Conservation (phyloP, 2,797 vertebrate species). For the Synaphobranchus kaupii region DNA sequence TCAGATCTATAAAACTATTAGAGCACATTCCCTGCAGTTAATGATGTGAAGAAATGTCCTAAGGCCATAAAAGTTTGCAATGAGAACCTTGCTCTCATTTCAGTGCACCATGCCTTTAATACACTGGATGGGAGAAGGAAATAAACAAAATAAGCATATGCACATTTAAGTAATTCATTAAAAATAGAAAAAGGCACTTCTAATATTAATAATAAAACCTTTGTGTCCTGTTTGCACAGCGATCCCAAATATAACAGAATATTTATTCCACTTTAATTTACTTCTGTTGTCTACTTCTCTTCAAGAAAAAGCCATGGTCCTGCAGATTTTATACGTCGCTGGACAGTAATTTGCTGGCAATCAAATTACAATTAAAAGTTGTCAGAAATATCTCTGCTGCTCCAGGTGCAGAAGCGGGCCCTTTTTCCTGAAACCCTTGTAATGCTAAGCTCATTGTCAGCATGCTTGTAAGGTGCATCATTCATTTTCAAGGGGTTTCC, state of each 20-base stretch:
- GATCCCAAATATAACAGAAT: neutral
- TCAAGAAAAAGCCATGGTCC: neutral
- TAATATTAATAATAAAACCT: neutral
- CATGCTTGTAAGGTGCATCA: no score
- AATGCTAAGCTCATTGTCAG: no score
- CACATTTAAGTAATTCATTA: neutral
- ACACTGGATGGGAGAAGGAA: neutral
- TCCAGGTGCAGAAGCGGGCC: neutral
- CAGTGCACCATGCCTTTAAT: neutral
- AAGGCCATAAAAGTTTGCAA: constrained; percentile 17
- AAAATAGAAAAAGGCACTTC: neutral
- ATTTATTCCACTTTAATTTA: neutral
- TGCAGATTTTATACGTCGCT: neutral
- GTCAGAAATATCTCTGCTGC: neutral
- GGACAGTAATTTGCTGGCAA: neutral
- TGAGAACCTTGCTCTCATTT: neutral
- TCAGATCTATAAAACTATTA: constrained; percentile 25
- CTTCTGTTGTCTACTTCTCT: neutral
- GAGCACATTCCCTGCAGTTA: constrained; percentile 14
- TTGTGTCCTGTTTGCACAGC: neutral
- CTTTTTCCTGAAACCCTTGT: neutral
- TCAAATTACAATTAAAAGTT: neutral
- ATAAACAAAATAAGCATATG: neutral
- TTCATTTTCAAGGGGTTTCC: no score
- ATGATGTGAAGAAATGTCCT: constrained; percentile 16